phyloP scores from a whole-genome alignment of 2,888 invertebrate genomes.

The Papilio protenor region DNA sequence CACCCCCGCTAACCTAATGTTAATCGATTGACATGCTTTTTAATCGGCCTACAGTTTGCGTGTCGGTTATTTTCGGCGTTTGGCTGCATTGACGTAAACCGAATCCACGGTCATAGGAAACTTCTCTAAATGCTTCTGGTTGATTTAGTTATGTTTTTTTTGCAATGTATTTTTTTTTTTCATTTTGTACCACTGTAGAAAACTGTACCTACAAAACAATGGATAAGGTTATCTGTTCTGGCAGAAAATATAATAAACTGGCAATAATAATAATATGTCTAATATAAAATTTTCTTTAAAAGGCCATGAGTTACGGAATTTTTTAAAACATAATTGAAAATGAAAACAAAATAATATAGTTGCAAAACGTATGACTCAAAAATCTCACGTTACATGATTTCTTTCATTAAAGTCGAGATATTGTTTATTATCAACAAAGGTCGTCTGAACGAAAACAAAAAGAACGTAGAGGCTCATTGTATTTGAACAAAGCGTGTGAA shows the following conservation, averaged over 20 bases:
- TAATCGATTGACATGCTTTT: conserved; percentile 79
- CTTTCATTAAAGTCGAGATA: conserved; percentile 79
- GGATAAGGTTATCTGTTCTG: neutral
- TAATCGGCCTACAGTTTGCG: conserved; percentile 66
- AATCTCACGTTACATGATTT: conserved; percentile 81
- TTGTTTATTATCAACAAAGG: conserved; percentile 83
- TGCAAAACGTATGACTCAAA: conserved; percentile 74
- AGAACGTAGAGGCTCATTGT: conserved; percentile 81
- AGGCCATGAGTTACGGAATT: conserved; percentile 19
- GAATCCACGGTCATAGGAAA: conserved; percentile 72
- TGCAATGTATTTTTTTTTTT: neutral
- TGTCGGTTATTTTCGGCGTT: conserved; percentile 72
- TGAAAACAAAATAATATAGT: conserved; percentile 61
- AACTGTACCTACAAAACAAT: neutral
- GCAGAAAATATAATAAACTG: neutral
- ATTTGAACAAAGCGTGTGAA: conserved; percentile 81
- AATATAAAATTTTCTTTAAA: neutral
- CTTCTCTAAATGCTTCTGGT: conserved; percentile 65
- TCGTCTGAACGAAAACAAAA: conserved; percentile 83
- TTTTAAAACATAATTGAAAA: conserved; percentile 45
- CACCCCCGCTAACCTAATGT: conserved; percentile 64
- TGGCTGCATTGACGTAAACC: conserved; percentile 78
- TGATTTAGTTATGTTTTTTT: conserved; percentile 59
- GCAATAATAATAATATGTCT: neutral
- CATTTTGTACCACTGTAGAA: neutral